Base-by-base conservation (phyloP, 2,797 vertebrate species). In the Myotis vivesi region DNA sequence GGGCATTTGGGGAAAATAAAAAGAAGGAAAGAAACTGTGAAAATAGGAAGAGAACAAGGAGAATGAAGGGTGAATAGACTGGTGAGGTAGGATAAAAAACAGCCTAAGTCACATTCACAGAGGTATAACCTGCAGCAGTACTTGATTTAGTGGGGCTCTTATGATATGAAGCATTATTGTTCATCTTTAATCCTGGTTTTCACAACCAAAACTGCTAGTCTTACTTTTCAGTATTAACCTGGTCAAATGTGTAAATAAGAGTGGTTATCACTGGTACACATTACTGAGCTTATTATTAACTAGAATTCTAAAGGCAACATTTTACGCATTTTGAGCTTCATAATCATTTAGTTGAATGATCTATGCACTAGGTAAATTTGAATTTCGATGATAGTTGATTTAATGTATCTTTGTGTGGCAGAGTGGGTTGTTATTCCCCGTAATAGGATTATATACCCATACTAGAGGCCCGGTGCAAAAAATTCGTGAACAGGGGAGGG, bases 321-420 rank as follows among this genome's bases (percentile, higher is more conserved):
- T 82, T 90, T 71, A 71, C 72, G 51, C 77, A 23, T 77, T 91
- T 79, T 82, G 59, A 82, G 71, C 49, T 85, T 90, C 53, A 81
- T 62, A 22, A 79, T 79, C 80, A 87, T 55, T 90, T 81, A 84
- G 44, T 51, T 94, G 84, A 91, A 76, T 84, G 20, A 53, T 88
- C 77, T 82, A 41, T 53, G 38, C 38, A 72, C 33, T 91, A 41
- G 41, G 76, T 87, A 92, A 41, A 68, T 69, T 3, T 92, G 71
- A 90, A 87, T 79, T 71, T 89, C 46, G 55, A 1, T 57, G n/a
- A 55, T 53, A 57, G 57, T 85, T 73, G 44, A 75, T 72, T 91
- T 95, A 71, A 88, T 38, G 0, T 68, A n/a, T 75, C 38, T 82
- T 80, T 69, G 33, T 33, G 33, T 85, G 16, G 49, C 16, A 73